Evolutionary conservation across 2,113 vertebrate species (phyloP), one percentile per base, ranked within the genome.

Genomic region (Cryptotis parvus): DNA sequence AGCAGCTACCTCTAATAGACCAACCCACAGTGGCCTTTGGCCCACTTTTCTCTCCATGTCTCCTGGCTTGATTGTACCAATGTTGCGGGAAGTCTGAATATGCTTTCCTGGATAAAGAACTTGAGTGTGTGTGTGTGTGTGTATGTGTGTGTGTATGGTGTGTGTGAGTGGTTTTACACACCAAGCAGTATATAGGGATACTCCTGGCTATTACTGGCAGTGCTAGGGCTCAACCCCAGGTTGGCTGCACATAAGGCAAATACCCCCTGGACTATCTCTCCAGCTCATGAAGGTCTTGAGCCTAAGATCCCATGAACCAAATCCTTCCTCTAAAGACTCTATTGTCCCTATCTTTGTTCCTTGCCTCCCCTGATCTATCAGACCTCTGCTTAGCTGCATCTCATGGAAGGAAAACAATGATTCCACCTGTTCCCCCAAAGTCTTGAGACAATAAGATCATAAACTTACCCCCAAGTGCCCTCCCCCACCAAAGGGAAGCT

Each of bases 21-120:
- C 70, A 86, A 52, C 63, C 74, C 3, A 12, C 74, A 84, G 90
- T 74, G 61, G 68, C 18, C 78, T 69, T 33, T 49, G 77, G 55
- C 84, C 91, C 45, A 65, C 35, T 92, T 89, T 91, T 33, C 72
- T 45, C 9, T 63, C 24, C 70, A 45, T 43, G 37, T 92, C 63
- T 68, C 43, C 82, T 69, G 77, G 41, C 55, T 74, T 27, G n/a
- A 72, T 18, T 35, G 55, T 18, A 35, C 37, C 29, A 58, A 58
- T 58, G 55, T 82, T 66, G 69, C 41, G 52, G 11, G 20, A 63
- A 83, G 65, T 45, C 52, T 33, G 49, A 45, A 45, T 6, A 22
- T 16, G 9, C 31, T 33, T 83, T 49, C 27, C 29, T 80, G 49
- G 49, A 70, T n/a, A 11, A 72, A 55, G 69, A 4, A 37, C 37